Evolutionary conservation across 2,113 vertebrate genomes (phyloP).

Genomic region (Anser cygnoides): DNA sequence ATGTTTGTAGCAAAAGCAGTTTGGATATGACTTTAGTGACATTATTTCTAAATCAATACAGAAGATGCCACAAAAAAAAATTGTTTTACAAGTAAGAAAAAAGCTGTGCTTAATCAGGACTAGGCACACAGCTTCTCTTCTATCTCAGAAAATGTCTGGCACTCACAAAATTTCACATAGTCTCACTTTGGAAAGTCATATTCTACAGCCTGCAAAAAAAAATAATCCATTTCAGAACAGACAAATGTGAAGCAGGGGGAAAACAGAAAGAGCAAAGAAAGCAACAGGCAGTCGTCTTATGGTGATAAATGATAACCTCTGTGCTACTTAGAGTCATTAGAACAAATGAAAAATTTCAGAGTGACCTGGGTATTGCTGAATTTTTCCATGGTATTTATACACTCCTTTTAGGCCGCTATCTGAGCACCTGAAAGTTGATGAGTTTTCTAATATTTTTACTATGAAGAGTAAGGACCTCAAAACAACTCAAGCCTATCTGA

Average conservation of each 20-base stretch:
- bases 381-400: background rate
- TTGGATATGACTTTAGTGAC: background rate
- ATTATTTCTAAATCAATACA: background rate
- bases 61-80: background rate
- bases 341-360: background rate
- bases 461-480: background rate
- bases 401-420: background rate
- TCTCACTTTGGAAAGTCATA: background rate
- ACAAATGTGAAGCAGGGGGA: background rate
- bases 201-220: conserved; percentile 2
- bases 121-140: background rate
- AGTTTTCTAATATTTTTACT: background rate
- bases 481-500: background rate
- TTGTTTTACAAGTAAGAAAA: background rate
- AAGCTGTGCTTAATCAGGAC: background rate
- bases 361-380: background rate
- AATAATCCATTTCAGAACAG: background rate
- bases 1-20: background rate
- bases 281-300: background rate
- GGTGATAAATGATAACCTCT: background rate
- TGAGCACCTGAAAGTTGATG: background rate
- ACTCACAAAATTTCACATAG: conserved; percentile 26
- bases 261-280: background rate
- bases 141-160: conserved; percentile 9
- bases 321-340: background rate